phyloP scores from a whole-genome alignment of 2,113 vertebrate genomes.

The Corythaixoides concolor region DNA sequence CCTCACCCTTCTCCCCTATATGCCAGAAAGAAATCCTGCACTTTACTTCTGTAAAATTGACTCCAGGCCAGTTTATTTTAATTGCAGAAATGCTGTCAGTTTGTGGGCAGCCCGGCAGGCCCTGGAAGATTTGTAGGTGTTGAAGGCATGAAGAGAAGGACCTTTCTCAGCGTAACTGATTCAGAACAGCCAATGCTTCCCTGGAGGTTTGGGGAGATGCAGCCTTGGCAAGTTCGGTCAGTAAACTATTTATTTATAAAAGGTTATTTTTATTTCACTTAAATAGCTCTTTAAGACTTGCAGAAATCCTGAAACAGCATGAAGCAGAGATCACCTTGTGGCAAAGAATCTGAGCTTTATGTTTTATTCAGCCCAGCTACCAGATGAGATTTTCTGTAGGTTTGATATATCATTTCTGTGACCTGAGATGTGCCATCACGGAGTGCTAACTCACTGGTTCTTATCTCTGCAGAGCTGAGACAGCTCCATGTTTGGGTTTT shows the following conservation, averaged over 20 bases:
- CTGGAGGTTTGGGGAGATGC: neutral
- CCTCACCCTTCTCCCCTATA: neutral
- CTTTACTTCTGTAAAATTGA: neutral
- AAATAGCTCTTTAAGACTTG: slow-evolving; percentile 46
- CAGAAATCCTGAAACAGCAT: slow-evolving; percentile 12
- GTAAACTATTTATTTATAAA: slow-evolving; percentile 50
- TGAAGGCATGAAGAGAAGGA: slow-evolving; percentile 27
- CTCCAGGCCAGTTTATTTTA: slow-evolving; percentile 23
- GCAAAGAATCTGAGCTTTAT: neutral
- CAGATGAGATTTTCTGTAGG: neutral
- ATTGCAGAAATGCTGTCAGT: neutral
- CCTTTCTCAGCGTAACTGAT: slow-evolving; percentile 7
- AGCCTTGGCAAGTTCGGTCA: slow-evolving; percentile 2
- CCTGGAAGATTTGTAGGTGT: slow-evolving; percentile 13
- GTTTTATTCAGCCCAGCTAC: neutral
- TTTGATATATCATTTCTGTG: neutral
- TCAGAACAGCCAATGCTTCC: neutral
- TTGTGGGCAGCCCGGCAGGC: neutral
- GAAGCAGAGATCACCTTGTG: neutral
- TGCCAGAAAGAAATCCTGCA: neutral
- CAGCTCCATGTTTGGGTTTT: neutral
- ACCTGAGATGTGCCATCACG: neutral
- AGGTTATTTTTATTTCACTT: slow-evolving; percentile 9
- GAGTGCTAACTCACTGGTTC: neutral
- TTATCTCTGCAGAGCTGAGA: neutral